A percentile compares a stretch with the other conserved stretches of the same genome.
Evolutionary conservation across 2,888 invertebrate species (phyloP).

Genomic region (Trilocha varians): DNA sequence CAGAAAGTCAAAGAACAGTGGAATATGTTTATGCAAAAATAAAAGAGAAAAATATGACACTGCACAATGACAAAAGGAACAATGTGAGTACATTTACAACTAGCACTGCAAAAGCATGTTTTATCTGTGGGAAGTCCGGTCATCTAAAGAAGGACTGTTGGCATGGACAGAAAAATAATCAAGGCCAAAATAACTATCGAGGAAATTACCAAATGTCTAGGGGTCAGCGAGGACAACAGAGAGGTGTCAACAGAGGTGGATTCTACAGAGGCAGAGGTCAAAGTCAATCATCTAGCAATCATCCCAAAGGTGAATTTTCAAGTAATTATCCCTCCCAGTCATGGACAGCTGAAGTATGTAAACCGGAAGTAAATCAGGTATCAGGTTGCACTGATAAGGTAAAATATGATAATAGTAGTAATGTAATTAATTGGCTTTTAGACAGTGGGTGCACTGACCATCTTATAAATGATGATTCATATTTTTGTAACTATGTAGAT

Average conservation of each 20-base stretch:
- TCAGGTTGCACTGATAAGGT: slow-evolving; percentile 3
- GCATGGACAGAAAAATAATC: slow-evolving; percentile 9
- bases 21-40: slow-evolving; percentile 17
- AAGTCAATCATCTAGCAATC: slow-evolving; percentile 1
- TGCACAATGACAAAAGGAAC: neutral
- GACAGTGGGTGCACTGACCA: slow-evolving; percentile 19
- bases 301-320: slow-evolving; percentile 12
- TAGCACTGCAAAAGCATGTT: slow-evolving; percentile 9
- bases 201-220: neutral
- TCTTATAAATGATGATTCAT: slow-evolving; percentile 14
- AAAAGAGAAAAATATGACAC: slow-evolving; percentile 18
- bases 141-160: slow-evolving; percentile 16
- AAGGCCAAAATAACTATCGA: slow-evolving; percentile 9
- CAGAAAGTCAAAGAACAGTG: slow-evolving; percentile 20
- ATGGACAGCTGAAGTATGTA: slow-evolving; percentile 15
- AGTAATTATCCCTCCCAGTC: slow-evolving; percentile 11
- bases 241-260: slow-evolving; percentile 8
- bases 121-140: slow-evolving; percentile 16
- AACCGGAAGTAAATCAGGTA: slow-evolving; percentile 13
- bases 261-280: slow-evolving; percentile 12
- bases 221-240: slow-evolving; percentile 10
- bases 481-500: slow-evolving; percentile 9
- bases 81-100: slow-evolving; percentile 15
- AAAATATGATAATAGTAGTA: slow-evolving; percentile 8
- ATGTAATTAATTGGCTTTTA: slow-evolving; percentile 16